Base-by-base conservation (phyloP, 2,113 vertebrate genomes). In the Indicator maculatus region DNA sequence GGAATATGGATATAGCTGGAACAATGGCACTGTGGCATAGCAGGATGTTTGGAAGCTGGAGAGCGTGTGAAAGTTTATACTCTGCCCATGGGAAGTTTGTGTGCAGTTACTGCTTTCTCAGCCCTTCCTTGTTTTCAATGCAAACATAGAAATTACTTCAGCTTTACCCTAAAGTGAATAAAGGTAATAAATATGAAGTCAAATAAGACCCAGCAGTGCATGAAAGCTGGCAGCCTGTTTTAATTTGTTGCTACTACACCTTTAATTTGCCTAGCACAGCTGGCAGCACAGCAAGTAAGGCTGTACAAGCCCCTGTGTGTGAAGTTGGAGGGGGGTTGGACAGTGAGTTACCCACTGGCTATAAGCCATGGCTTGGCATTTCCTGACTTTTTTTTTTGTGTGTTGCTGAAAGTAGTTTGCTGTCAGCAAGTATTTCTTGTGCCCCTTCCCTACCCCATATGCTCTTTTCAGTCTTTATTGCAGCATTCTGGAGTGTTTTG, bases 21-120 rank as follows among this genome's bases (percentile, higher is more conserved):
- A 14, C 8, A 47, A n/a, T 1, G 4, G 30, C 24, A 16, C 47
- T 65, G 26, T 20, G 33, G 23, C 47, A 26, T 1, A 73, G 75
- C 8, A 12, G 0, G 0, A 5, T 63, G 45, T 36, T 60, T 59
- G 33, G 44, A 47, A 75, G n/a, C 27, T 36, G 33, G 12, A 12
- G 17, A 69, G 39, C 4, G 7, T 5, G 6, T 16, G 66, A 28
- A 88, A 61, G 50, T 39, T 64, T 80, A 24, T 52, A 27, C 24
- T 87, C 8, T 88, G 66, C 31, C 65, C 21, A 0, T 58, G 70
- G 44, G 10, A 91, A 61, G 20, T 44, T 26, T 45, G 3, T 30
- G 23, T 60, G 61, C 33, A 36, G 24, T 36, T 55, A 28, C 11
- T 60, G n/a, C 58, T 83, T 70, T 52, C 66, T 70, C 58, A 76